Percentiles rank a stretch among this genome's conserved stretches.
Evolutionary conservation across 2,113 vertebrate genomes (phyloP).

Genomic region (Engystomops pustulosus): DNA sequence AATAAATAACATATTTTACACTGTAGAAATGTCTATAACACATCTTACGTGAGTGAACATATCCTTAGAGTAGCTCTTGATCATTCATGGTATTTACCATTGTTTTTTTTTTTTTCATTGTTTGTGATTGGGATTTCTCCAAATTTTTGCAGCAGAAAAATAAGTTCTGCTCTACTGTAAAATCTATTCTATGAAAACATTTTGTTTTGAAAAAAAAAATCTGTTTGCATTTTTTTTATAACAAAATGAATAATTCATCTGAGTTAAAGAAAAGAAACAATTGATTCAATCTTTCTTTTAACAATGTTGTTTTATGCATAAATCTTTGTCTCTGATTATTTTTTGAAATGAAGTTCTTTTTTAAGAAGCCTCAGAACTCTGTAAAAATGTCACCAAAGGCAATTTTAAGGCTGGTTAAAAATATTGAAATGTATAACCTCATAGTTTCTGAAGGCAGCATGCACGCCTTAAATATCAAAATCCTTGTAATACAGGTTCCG

Average conservation of each 20-base stretch:
- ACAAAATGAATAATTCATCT: constrained; percentile 36
- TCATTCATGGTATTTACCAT: no score
- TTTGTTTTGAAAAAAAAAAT: no score
- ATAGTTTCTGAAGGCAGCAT: not conserved
- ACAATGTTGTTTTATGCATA: constrained; percentile 2
- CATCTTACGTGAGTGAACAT: no score
- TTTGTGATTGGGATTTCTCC: not conserved
- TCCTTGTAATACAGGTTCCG: not conserved
- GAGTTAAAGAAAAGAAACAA: not conserved
- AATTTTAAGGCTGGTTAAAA: constrained; percentile 2
- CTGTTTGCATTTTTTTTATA: constrained; percentile 34
- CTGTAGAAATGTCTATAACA: no score
- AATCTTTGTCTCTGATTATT: constrained; percentile 26
- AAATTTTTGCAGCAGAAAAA: no score
- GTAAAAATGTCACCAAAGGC: not conserved
- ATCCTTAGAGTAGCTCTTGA: not conserved
- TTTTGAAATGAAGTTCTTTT: not conserved
- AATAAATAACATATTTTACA: no score
- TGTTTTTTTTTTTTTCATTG: not conserved
- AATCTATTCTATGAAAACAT: no score
- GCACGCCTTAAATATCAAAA: not conserved
- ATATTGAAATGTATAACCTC: not conserved
- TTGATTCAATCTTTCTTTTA: constrained; percentile 30
- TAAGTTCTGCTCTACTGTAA: no score
- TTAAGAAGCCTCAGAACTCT: not conserved